phyloP scores from a whole-genome alignment of 2,888 invertebrate genomes.

The Cecidostiba fungosa region DNA sequence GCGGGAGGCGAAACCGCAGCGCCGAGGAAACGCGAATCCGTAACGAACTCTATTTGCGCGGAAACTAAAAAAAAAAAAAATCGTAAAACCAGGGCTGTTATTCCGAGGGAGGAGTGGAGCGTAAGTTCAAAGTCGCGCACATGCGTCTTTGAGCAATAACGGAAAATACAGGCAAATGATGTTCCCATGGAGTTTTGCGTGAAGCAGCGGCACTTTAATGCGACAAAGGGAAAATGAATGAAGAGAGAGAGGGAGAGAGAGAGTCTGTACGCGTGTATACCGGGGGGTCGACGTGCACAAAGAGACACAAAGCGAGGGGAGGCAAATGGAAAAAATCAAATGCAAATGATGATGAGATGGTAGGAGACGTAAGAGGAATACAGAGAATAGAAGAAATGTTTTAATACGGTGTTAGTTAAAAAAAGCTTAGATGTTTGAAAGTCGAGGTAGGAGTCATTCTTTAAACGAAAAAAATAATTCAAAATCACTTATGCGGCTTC shows the following conservation, averaged over 20 bases:
- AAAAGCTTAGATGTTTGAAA: not conserved
- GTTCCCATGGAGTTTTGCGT: not conserved
- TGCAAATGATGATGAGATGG: not conserved
- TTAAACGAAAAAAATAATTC: not conserved
- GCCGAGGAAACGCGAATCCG: constrained; percentile 61
- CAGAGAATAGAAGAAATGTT: not conserved
- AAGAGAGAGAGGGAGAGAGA: constrained; percentile 34
- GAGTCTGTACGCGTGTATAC: not conserved
- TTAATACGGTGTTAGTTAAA: not conserved
- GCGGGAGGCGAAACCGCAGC: constrained; percentile 67
- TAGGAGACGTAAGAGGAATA: not conserved
- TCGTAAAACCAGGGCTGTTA: not conserved
- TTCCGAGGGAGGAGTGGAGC: not conserved
- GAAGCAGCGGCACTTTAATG: constrained; percentile 17
- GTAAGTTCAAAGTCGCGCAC: constrained; percentile 5
- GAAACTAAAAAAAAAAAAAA: constrained; percentile 63
- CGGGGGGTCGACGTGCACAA: constrained; percentile 42
- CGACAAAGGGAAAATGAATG: constrained; percentile 52
- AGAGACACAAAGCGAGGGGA: constrained; percentile 46
- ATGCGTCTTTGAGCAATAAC: constrained; percentile 14
- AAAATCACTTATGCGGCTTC: not conserved
- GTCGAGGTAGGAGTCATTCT: not conserved
- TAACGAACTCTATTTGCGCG: constrained; percentile 73
- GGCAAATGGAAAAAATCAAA: constrained; percentile 45
- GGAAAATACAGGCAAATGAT: constrained; percentile 21